These are phyloP conservation scores for Cyprinodon brontotheroides DNA, from an alignment of 2,113 vertebrate genomes.

Conservation along the genomic window DNA sequence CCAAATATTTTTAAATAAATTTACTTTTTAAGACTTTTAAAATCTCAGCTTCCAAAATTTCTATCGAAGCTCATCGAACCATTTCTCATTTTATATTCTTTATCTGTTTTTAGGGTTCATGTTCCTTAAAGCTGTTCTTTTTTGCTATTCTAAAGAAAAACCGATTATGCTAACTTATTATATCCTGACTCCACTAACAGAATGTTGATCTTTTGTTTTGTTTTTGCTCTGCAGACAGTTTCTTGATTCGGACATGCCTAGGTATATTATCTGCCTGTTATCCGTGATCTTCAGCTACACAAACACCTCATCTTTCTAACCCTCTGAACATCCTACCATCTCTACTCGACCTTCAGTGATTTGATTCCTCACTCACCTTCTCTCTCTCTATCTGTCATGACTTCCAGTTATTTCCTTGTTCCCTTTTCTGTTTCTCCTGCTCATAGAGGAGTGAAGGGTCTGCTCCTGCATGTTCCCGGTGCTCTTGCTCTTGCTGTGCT, in stretches of 20 bases:
- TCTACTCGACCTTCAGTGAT: conserved; percentile 8
- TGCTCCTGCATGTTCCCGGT: conserved; percentile 50
- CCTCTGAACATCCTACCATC: conserved; percentile 38
- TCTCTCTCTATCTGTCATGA: conserved; percentile 24
- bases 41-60: background rate
- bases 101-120: background rate
- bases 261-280: conserved; percentile 86
- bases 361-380: conserved; percentile 19
- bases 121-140: background rate
- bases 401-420: conserved; percentile 41
- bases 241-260: conserved; percentile 99
- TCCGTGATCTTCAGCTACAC: conserved; percentile 51
- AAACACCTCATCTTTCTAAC: conserved; percentile 44
- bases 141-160: conserved; percentile 37
- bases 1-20: too few relatives aligned
- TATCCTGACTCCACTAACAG: conserved; percentile 87
- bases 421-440: conserved; percentile 25
- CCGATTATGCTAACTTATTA: conserved; percentile 63
- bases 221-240: conserved; percentile 99
- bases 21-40: background rate
- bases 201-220: conserved; percentile 97
- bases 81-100: background rate
- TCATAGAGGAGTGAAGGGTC: conserved; percentile 39
- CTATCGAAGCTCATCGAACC: too few relatives aligned
- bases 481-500: conserved; percentile 56